These are phyloP conservation scores for Macrobrachium nipponense DNA, from an alignment of 1,140 invertebrate species.

Conservation along the genomic window DNA sequence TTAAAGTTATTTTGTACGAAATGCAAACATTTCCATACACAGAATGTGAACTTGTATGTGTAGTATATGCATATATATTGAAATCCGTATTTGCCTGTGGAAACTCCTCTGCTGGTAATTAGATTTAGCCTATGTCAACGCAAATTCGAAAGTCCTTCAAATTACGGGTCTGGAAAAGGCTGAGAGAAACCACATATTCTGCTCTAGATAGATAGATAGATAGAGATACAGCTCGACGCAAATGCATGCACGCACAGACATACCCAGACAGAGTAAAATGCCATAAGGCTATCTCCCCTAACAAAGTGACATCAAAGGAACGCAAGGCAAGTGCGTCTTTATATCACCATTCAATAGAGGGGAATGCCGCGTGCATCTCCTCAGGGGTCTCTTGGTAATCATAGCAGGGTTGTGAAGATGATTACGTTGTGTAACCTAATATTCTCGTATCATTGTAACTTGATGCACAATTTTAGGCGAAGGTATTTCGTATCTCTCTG, in stretches of 20 bases:
- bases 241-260: background rate
- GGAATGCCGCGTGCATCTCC: background rate
- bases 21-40: no score
- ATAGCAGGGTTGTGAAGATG: conserved; percentile 16
- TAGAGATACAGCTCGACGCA: background rate
- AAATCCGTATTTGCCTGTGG: no score
- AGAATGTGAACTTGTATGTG: no score
- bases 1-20: no score
- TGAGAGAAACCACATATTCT: no score
- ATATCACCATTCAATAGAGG: no score
- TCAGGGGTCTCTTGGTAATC: conserved; percentile 1
- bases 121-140: no score
- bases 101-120: no score
- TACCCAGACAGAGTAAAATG: background rate
- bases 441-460: conserved; percentile 36
- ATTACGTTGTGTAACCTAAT: conserved; percentile 35
- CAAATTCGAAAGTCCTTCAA: no score
- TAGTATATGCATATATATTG: no score
- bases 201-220: background rate
- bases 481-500: background rate
- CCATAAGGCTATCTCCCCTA: conserved; percentile 14
- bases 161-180: no score
- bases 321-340: background rate
- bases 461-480: conserved; percentile 30
- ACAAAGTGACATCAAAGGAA: background rate